Base-by-base conservation (phyloP, 2,113 vertebrate genomes). In the Noturus placidus region DNA sequence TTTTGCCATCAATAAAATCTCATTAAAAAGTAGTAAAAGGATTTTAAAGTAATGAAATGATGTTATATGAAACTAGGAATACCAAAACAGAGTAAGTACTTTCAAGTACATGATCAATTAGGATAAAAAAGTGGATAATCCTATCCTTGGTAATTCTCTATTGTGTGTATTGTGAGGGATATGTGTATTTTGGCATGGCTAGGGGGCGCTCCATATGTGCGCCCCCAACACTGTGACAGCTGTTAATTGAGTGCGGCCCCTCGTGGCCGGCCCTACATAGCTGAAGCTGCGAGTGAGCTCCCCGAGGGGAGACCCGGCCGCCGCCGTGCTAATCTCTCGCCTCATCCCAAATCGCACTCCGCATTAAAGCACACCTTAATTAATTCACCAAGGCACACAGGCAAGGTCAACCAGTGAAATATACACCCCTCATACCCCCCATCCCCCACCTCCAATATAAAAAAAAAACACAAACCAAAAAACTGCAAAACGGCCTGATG, bases 231-330 rank as follows among this genome's bases (percentile, higher is more conserved):
- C 90, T 90, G 56, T 82, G 79, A 92, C 89, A 57, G 86, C 91
- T 93, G 92, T 93, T 94, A 93, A 94, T 94, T 94, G 93, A 93
- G 90, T 70, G 46, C 57, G 87, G 90, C 85, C 92, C 89, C 91
- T 89, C 54, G 92, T 92, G 92, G 91, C 85, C 82, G 91, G 93
- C 90, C 91, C 92, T 91, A 92, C 90, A 93, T 92, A 93, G 90
- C 85, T 67, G 52, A 87, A 88, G 69, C 79, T 35, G 63, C 52
- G 78, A 72, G 74, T 52, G 42, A 67, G 35, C 42, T 79, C 86
- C 83, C 87, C 4, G 76, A 83, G 59, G 88, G 86, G 54, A 88
- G 76, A 87, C 87, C 88, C 77, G 38, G 80, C 69, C 70, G 42
- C 33, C 83, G 56, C 63, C 70, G 56, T 84, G 88, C 87, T 89